A percentile compares a stretch with the other conserved stretches of the same genome.
Evolutionary conservation across 2,797 vertebrate genomes (phyloP).

Genomic region (Crenuchus spilurus): DNA sequence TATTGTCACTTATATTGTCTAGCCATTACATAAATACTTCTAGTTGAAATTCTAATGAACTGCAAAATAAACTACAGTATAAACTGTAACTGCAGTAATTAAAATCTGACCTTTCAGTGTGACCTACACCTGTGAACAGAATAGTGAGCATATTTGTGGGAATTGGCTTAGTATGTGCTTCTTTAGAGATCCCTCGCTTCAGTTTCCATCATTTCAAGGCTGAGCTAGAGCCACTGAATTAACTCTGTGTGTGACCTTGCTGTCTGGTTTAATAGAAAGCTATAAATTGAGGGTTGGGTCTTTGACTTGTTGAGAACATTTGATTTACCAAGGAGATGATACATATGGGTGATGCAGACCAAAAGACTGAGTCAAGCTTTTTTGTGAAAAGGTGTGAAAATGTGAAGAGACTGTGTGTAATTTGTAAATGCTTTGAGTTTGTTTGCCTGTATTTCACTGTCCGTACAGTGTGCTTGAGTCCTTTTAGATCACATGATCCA

Average conservation of each 20-base stretch:
- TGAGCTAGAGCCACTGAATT: constrained; percentile 1
- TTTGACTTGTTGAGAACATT: neutral
- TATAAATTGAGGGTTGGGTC: constrained; percentile 15
- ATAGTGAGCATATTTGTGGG: neutral
- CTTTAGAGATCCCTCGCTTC: neutral
- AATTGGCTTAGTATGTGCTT: neutral
- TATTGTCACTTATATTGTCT: too few relatives aligned
- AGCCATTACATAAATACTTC: too few relatives aligned
- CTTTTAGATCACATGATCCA: neutral
- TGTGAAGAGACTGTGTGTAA: neutral
- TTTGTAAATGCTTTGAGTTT: neutral
- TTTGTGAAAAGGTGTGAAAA: neutral
- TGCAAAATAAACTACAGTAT: too few relatives aligned
- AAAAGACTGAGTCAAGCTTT: neutral
- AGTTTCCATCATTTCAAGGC: constrained; percentile 12
- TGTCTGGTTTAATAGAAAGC: constrained; percentile 14
- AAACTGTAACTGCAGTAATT: too few relatives aligned
- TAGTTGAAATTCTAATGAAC: too few relatives aligned
- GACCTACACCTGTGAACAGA: neutral
- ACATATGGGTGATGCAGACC: neutral
- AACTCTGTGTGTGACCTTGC: neutral
- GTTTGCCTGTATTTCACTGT: neutral
- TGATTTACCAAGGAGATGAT: neutral
- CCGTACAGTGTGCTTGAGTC: neutral
- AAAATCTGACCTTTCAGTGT: neutral